phyloP scores from a whole-genome alignment of 92 coral and sea anemone species.

The Ricordea florida region DNA sequence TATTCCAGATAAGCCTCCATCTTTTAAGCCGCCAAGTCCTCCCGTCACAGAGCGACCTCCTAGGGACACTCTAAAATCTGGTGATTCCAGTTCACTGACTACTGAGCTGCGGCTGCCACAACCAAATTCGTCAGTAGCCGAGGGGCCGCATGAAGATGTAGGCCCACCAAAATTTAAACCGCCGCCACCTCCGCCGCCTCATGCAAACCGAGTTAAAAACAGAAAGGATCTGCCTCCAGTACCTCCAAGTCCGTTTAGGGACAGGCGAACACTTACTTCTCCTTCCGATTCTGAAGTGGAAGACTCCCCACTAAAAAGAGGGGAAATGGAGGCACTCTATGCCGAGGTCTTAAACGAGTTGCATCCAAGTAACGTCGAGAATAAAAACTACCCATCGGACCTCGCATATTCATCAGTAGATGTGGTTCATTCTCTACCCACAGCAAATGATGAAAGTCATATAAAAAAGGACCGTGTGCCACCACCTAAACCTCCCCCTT shows the following conservation, averaged over 20 bases:
- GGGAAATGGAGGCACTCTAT: conserved; percentile 5
- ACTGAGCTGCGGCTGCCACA: neutral
- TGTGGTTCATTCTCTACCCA: conserved; percentile 1
- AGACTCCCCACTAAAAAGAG: neutral
- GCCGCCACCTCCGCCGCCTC: conserved; percentile 35
- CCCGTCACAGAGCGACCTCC: neutral
- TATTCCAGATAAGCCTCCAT: neutral
- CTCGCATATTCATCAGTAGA: conserved; percentile 7
- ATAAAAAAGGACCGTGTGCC: neutral
- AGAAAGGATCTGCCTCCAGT: conserved; percentile 18
- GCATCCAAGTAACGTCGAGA: too few species aligned
- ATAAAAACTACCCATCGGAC: too few species aligned
- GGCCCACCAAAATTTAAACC: conserved; percentile 74
- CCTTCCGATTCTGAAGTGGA: conserved; percentile 40
- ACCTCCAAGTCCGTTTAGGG: conserved; percentile 30
- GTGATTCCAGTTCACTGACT: neutral
- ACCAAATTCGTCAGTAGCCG: neutral
- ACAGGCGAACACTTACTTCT: conserved; percentile 4
- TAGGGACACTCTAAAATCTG: neutral
- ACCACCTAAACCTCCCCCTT: conserved; percentile 56
- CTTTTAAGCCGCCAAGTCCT: neutral
- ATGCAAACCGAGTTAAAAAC: neutral
- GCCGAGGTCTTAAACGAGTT: too few species aligned
- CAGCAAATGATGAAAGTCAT: neutral
- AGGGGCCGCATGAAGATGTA: conserved; percentile 46